A percentile compares a stretch with the other conserved stretches of the same genome.
These are phyloP conservation scores for Monoplex corrugatus DNA, from an alignment of 2,888 invertebrate species.

Conservation along the genomic window DNA sequence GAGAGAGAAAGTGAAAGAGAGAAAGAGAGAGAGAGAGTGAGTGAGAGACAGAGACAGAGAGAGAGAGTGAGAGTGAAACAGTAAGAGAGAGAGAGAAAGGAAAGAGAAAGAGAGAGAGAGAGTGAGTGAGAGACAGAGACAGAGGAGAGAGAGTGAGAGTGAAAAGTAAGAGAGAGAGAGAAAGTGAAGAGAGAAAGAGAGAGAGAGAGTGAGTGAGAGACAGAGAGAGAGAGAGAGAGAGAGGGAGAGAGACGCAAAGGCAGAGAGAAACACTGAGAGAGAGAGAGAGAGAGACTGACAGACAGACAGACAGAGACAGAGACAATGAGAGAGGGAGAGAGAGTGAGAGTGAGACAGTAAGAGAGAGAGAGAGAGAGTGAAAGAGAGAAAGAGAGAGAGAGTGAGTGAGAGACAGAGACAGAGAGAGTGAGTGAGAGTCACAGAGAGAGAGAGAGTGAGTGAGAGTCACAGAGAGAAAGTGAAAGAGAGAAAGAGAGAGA, in stretches of 20 bases:
- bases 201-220: background rate
- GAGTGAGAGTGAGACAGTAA: background rate
- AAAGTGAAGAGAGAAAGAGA: background rate
- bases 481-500: background rate
- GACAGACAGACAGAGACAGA: background rate
- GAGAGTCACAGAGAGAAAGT: background rate
- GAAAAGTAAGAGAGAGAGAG: background rate
- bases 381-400: background rate
- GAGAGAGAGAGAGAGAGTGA: background rate
- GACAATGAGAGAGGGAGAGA: background rate
- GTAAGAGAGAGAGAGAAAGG: background rate
- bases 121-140: background rate
- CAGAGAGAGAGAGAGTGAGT: background rate
- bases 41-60: too few species aligned
- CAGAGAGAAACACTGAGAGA: background rate
- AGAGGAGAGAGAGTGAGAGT: background rate
- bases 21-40: too few species aligned
- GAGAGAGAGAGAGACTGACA: background rate
- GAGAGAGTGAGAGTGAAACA: background rate
- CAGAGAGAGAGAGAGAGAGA: background rate
- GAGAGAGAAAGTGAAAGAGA: too few species aligned
- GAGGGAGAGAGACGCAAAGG: background rate
- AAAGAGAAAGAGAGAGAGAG: too few species aligned
- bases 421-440: too few species aligned
- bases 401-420: background rate